Conservation (phyloP, 2,797 vertebrate species). For the Xiphophorus birchmanni region DNA sequence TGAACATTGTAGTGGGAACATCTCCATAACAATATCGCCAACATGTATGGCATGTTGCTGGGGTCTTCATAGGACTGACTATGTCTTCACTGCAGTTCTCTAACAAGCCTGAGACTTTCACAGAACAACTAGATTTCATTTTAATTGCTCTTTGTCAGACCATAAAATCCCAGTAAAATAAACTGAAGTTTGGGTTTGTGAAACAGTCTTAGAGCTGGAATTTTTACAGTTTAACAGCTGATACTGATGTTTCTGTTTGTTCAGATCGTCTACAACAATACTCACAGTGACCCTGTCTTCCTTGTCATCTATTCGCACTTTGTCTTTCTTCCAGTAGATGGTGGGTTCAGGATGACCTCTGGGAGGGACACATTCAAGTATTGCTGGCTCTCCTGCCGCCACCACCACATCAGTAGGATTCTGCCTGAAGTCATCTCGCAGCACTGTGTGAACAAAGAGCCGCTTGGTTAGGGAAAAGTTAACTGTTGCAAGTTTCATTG, state of each 20-base stretch:
- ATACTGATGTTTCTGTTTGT: slow-evolving; percentile 12
- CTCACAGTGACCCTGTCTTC: slow-evolving; percentile 94
- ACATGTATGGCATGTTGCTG: not conserved
- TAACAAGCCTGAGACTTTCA: not conserved
- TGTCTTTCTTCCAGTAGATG: slow-evolving; percentile 99
- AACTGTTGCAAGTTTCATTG: not conserved
- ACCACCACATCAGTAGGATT: slow-evolving; percentile 97
- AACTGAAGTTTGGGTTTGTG: not conserved
- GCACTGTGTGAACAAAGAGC: slow-evolving; percentile 78
- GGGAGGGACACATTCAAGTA: slow-evolving; percentile 95
- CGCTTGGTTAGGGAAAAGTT: slow-evolving; percentile 7
- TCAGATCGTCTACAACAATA: slow-evolving; percentile 9
- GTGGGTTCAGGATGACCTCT: slow-evolving; percentile 97
- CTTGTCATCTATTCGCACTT: slow-evolving; percentile 93
- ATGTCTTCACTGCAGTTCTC: not conserved
- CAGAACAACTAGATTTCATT: not conserved
- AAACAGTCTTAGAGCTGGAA: not conserved
- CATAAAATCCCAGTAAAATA: not conserved
- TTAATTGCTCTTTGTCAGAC: not conserved
- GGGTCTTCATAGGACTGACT: not conserved
- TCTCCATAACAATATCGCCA: not conserved
- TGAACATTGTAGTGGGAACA: too few relatives aligned
- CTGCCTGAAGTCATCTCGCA: slow-evolving; percentile 97
- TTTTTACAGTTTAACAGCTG: not conserved
- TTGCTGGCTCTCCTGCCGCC: slow-evolving; percentile 95